Base-by-base conservation (phyloP, 2,888 invertebrate genomes). In the Dicyrtomina minuta region DNA sequence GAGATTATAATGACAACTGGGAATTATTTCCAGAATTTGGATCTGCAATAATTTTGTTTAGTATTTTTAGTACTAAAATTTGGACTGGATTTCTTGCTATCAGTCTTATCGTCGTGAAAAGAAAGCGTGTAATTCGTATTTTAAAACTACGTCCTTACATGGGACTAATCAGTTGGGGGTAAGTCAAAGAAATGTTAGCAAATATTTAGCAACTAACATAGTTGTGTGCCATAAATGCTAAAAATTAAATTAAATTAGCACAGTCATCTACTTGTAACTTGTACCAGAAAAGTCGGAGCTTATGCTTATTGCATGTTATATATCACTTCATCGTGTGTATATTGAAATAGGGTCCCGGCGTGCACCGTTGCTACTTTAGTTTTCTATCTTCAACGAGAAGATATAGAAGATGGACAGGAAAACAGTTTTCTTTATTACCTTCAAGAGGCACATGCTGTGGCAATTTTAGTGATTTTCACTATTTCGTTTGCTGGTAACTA, bases 61-160 rank as follows among this genome's bases (percentile, higher is more conserved):
- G 84, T 70, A 89, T 91, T 71, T 91, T 91, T 79, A 90, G 92
- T 70, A 88, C 92, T 60, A 84, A 94, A 71, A 83, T 93, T 65
- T 94, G 93, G 92, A 92, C 93, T 0, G 89, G 90, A 10, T 88
- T 92, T 79, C 84, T 95, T 70, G 91, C 95, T 1, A 85, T 92
- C 44, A 88, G 89, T 6, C 81, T 96, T 43, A 86, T 95, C 39
- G 89, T 95, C 81, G 83, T 95, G 67, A 88, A 93, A 82, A 90
- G 90, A 71, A 88, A 91, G 68, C 93, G 93, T 72, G 85, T 93
- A 2, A 90, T 92, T 79, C 92, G 90, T 81, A 89, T 93, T 68
- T 83, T 91, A 33, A 88, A 89, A 61, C 80, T 93, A 1, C 89
- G 90, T 83, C 90, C 90, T 0, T 84, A 86, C 79, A 87, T 90